Percentiles rank a stretch among this genome's conserved stretches.
Conservation (phyloP, 2,797 vertebrate species). For the Notoglanidium macrostoma region DNA sequence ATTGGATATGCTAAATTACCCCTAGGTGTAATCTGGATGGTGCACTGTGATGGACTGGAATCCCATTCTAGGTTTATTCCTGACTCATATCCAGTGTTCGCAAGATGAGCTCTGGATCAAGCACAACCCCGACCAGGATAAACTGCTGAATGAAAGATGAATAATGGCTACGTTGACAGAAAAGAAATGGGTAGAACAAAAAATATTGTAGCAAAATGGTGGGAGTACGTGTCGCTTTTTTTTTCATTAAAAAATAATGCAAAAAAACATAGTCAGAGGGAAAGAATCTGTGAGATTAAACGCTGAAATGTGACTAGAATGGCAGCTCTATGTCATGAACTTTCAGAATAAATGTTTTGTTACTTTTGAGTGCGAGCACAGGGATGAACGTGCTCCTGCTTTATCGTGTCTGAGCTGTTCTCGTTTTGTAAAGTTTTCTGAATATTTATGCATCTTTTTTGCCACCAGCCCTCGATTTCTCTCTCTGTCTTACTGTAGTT, state of each 20-base stretch:
- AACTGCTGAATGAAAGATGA: not conserved
- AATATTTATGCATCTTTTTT: not conserved
- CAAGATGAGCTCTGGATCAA: not conserved
- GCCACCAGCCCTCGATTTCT: too few species aligned
- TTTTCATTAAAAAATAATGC: not conserved
- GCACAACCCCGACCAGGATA: not conserved
- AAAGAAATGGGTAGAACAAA: not conserved
- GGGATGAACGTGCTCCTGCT: not conserved
- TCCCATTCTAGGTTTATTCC: constrained; percentile 1
- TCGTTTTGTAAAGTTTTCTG: too few species aligned
- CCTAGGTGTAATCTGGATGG: not conserved
- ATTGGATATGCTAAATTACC: not conserved
- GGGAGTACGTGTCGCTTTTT: not conserved
- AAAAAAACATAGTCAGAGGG: not conserved
- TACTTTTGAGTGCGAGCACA: too few species aligned
- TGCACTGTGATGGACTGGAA: not conserved
- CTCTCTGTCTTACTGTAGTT: not conserved
- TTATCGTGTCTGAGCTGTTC: not conserved
- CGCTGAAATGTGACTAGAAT: not conserved
- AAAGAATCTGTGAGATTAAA: not conserved
- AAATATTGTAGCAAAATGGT: not conserved
- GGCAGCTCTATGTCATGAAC: not conserved
- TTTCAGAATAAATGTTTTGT: not conserved
- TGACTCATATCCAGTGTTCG: not conserved
- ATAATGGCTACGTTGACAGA: not conserved